A percentile compares a stretch with the other conserved stretches of the same genome.
Evolutionary conservation across 2,888 invertebrate species (phyloP).

Genomic region (Cantharis flavilabris): DNA sequence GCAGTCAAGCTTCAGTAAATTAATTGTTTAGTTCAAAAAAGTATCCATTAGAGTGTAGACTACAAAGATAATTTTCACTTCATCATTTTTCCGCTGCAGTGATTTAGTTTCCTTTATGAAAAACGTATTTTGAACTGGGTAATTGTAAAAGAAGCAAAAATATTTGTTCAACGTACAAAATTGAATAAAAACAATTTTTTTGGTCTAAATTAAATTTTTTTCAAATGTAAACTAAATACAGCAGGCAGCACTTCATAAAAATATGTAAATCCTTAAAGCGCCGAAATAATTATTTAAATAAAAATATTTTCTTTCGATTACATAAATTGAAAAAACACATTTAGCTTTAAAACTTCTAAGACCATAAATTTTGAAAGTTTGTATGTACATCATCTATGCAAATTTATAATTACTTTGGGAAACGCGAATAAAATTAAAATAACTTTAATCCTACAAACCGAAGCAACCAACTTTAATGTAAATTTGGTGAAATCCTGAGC

Average conservation of each 20-base stretch:
- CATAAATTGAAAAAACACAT: slow-evolving; percentile 6
- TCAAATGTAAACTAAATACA: neutral
- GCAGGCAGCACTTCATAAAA: neutral
- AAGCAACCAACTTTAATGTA: slow-evolving; percentile 26
- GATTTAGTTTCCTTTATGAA: neutral
- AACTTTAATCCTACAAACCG: slow-evolving; percentile 23
- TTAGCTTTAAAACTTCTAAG: slow-evolving; percentile 9
- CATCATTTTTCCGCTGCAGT: neutral
- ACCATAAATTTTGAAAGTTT: slow-evolving; percentile 23
- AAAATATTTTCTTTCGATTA: neutral
- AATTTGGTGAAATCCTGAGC: slow-evolving; percentile 23
- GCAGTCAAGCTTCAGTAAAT: neutral
- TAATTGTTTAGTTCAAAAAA: neutral
- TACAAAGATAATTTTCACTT: neutral
- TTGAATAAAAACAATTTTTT: neutral
- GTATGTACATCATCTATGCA: slow-evolving; percentile 26
- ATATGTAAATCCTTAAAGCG: neutral
- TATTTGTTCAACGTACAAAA: neutral
- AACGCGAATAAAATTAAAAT: slow-evolving; percentile 25
- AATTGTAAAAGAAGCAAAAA: neutral
- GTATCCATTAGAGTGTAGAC: neutral
- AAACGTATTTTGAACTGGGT: neutral
- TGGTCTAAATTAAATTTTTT: neutral
- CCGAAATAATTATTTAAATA: neutral
- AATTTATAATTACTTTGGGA: slow-evolving; percentile 23